These are phyloP conservation scores for Ctenochaetus hawaiiensis DNA, from an alignment of 2,797 vertebrate genomes.

Conservation along the genomic window DNA sequence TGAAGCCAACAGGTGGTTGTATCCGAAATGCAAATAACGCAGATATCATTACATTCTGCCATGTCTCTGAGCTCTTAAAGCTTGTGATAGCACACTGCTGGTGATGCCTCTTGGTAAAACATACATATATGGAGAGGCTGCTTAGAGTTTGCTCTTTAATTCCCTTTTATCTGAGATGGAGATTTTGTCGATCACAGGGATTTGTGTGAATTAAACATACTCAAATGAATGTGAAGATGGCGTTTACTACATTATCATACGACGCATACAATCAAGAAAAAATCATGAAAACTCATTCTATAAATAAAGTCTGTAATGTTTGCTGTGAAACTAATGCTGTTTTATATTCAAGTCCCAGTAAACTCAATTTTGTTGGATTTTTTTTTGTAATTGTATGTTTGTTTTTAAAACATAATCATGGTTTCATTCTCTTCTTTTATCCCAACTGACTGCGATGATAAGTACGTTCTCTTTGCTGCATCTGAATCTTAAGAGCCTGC, in stretches of 20 bases:
- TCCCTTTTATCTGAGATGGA: conserved; percentile 47
- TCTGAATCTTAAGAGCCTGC: conserved; percentile 14
- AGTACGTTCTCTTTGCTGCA: background rate
- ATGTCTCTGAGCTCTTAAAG: conserved; percentile 16
- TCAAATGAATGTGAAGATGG: conserved; percentile 8
- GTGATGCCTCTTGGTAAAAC: conserved; percentile 32
- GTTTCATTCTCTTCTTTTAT: background rate
- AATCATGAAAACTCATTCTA: background rate
- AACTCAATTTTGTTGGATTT: too few relatives aligned
- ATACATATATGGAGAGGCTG: conserved; percentile 13
- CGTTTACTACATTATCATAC: background rate
- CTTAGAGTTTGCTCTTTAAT: conserved; percentile 31
- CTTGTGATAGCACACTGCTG: conserved; percentile 15
- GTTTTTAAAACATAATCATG: background rate
- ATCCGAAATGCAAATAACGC: conserved; percentile 64
- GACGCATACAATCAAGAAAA: background rate
- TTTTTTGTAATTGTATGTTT: background rate
- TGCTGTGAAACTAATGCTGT: background rate
- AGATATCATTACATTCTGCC: conserved; percentile 27
- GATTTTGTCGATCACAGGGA: conserved; percentile 16
- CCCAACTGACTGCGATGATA: background rate
- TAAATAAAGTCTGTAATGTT: background rate
- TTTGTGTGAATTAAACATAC: conserved; percentile 28
- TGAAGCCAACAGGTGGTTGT: conserved; percentile 73
- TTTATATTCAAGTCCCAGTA: too few relatives aligned